These are phyloP conservation scores for Micromesistius poutassou DNA, from an alignment of 2,797 vertebrate genomes.

Conservation along the genomic window DNA sequence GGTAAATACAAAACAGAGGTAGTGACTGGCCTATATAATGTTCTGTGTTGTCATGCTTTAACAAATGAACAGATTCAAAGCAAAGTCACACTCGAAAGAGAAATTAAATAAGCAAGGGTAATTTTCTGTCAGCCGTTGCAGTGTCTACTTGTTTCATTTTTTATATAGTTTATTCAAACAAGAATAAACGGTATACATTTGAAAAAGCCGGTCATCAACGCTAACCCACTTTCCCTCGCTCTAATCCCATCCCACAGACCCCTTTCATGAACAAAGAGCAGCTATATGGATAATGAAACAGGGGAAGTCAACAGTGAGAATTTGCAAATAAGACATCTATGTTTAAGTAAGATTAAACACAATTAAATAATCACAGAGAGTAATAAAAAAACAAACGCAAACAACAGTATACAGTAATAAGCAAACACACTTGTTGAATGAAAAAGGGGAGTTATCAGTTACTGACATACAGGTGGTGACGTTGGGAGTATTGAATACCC, in stretches of 20 bases:
- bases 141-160: background rate
- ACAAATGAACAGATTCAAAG: background rate
- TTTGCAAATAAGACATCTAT: background rate
- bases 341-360: too few relatives aligned
- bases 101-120: background rate
- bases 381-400: too few relatives aligned
- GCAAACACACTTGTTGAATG: too few relatives aligned
- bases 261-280: background rate
- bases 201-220: too few relatives aligned
- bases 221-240: background rate
- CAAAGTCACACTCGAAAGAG: background rate
- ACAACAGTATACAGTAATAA: too few relatives aligned
- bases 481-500: too few relatives aligned
- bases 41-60: background rate
- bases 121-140: background rate
- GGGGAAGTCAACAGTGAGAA: background rate
- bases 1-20: background rate
- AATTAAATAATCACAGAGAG: too few relatives aligned
- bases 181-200: background rate
- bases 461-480: too few relatives aligned
- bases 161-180: background rate
- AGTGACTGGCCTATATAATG: constrained; percentile 18
- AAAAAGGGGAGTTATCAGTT: too few relatives aligned
- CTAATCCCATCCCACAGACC: background rate
- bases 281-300: background rate